Percentiles rank a stretch among this genome's conserved stretches.
These are phyloP conservation scores for Mamestra brassicae DNA, from an alignment of 2,888 invertebrate species.

Conservation along the genomic window DNA sequence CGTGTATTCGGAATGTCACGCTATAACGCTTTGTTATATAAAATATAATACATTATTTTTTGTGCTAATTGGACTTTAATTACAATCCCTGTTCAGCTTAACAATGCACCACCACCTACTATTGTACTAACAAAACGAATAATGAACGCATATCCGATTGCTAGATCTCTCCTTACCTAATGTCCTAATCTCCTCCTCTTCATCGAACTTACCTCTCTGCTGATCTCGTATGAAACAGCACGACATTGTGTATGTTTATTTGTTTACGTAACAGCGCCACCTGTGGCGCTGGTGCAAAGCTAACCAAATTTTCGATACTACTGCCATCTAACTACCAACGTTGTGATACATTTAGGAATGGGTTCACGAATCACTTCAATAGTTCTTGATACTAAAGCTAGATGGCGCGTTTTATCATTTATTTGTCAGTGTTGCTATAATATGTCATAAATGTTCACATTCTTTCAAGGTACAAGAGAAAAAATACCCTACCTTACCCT, in stretches of 20 bases:
- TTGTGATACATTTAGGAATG: neutral
- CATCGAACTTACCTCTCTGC: neutral
- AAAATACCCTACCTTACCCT: neutral
- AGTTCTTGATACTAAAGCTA: constrained; percentile 22
- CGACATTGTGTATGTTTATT: neutral
- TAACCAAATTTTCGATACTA: neutral
- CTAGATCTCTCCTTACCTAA: neutral
- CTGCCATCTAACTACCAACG: constrained; percentile 17
- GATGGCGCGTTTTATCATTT: constrained; percentile 46
- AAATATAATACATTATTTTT: constrained; percentile 86
- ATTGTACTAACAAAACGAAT: neutral
- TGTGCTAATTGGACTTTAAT: constrained; percentile 80
- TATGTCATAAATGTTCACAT: neutral
- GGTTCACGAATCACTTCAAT: neutral
- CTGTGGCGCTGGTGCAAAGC: neutral
- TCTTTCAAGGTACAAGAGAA: neutral
- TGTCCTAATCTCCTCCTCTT: no score
- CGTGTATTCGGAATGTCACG: constrained; percentile 69
- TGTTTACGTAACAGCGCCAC: constrained; percentile 1
- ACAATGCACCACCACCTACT: neutral
- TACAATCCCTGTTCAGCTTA: constrained; percentile 49
- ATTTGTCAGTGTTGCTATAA: constrained; percentile 49
- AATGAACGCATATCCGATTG: neutral
- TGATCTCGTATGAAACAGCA: neutral
- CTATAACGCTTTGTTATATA: constrained; percentile 85